phyloP scores from a whole-genome alignment of 2,888 invertebrate species.

The Cryptus armator region DNA sequence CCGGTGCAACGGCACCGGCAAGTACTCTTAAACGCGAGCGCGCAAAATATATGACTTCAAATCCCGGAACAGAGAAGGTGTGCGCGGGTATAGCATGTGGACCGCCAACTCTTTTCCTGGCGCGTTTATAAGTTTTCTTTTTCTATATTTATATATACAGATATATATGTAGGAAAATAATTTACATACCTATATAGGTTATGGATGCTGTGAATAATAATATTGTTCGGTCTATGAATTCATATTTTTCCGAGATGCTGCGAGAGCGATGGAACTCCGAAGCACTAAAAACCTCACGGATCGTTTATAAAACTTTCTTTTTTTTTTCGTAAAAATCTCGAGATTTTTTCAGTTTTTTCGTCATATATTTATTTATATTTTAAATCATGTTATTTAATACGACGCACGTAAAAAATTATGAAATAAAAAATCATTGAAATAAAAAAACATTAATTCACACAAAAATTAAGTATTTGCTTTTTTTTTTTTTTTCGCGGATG shows the following conservation, averaged over 20 bases:
- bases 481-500: too few relatives aligned
- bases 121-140: background rate
- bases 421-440: too few relatives aligned
- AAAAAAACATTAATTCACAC: too few relatives aligned
- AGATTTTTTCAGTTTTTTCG: too few relatives aligned
- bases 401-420: too few relatives aligned
- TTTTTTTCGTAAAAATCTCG: too few relatives aligned
- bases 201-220: background rate
- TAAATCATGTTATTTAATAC: too few relatives aligned
- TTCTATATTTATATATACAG: background rate
- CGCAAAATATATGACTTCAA: background rate
- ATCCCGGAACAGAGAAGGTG: background rate
- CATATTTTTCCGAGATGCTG: background rate
- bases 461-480: too few relatives aligned
- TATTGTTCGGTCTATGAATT: constrained; percentile 1
- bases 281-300: background rate
- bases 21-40: constrained; percentile 59
- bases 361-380: too few relatives aligned
- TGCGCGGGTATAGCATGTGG: background rate
- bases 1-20: constrained; percentile 38
- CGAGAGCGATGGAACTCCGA: too few relatives aligned
- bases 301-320: background rate
- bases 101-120: constrained; percentile 37
- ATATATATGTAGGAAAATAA: background rate
- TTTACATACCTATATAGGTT: background rate